These are phyloP conservation scores for Labia minor DNA, from an alignment of 2,888 invertebrate genomes.

Conservation along the genomic window DNA sequence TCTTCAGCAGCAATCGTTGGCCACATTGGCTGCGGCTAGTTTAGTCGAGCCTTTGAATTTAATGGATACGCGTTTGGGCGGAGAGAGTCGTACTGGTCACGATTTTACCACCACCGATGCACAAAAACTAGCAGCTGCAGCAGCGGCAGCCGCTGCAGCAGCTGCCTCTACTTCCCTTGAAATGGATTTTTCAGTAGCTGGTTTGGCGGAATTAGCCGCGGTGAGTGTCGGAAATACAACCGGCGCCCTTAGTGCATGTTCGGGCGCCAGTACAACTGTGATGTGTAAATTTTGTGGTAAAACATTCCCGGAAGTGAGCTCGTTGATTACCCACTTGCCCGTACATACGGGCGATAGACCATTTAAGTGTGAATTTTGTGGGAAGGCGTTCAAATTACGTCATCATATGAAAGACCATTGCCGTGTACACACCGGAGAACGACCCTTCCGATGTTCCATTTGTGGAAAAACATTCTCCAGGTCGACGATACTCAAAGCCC, in stretches of 20 bases:
- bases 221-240: slow-evolving; percentile 45
- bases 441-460: slow-evolving; percentile 77
- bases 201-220: slow-evolving; percentile 2
- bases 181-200: slow-evolving; percentile 25
- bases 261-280: slow-evolving; percentile 46
- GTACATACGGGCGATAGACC: slow-evolving; percentile 84
- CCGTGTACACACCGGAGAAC: slow-evolving; percentile 82
- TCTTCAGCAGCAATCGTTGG: slow-evolving; percentile 41
- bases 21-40: slow-evolving; percentile 27
- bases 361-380: slow-evolving; percentile 88
- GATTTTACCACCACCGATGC: slow-evolving; percentile 38
- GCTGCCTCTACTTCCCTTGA: slow-evolving; percentile 20
- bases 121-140: slow-evolving; percentile 24
- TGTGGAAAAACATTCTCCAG: slow-evolving; percentile 86
- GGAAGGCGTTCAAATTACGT: slow-evolving; percentile 82
- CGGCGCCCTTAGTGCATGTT: slow-evolving; percentile 28
- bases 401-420: slow-evolving; percentile 94
- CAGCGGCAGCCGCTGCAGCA: slow-evolving; percentile 17
- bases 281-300: slow-evolving; percentile 88
- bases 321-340: slow-evolving; percentile 75
- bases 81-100: slow-evolving; percentile 24
- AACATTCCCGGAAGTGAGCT: slow-evolving; percentile 81
- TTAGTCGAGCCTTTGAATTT: slow-evolving; percentile 31
- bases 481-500: slow-evolving; percentile 82
- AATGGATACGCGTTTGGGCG: slow-evolving; percentile 32